Percentiles rank a stretch among this genome's conserved stretches.
Conservation (phyloP, 2,888 invertebrate species). For the Dinocampus coccinellae region DNA sequence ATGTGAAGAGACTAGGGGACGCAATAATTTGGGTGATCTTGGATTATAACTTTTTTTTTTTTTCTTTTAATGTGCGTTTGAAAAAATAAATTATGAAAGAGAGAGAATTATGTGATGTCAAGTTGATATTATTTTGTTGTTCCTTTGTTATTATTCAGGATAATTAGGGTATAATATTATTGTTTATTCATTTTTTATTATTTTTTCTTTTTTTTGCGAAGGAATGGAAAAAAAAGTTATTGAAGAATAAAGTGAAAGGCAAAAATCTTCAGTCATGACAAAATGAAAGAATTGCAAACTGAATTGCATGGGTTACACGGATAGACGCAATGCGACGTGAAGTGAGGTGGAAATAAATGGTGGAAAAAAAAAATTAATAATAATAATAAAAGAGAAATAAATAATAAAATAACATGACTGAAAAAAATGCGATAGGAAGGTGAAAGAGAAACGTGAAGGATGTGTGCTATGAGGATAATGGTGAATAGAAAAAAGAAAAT, state of each 20-base stretch:
- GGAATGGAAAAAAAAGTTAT: too few relatives aligned
- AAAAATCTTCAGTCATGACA: too few relatives aligned
- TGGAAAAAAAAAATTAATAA: background rate
- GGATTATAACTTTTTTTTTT: background rate
- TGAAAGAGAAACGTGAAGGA: conserved; percentile 14
- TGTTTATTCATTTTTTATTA: too few relatives aligned
- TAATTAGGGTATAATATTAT: too few relatives aligned
- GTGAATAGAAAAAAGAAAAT: conserved; percentile 17
- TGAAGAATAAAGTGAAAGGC: too few relatives aligned
- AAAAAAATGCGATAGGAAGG: conserved; percentile 31
- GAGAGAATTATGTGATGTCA: conserved; percentile 36
- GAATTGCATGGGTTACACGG: conserved; percentile 43
- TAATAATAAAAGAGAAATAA: too few relatives aligned
- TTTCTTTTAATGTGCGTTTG: too few relatives aligned
- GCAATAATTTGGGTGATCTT: conserved; percentile 5
- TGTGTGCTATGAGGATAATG: background rate
- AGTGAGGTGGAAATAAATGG: background rate
- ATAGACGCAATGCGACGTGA: conserved; percentile 31
- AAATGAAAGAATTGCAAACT: too few relatives aligned
- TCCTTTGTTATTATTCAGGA: too few relatives aligned
- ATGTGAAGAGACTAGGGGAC: background rate
- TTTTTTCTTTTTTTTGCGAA: too few relatives aligned
- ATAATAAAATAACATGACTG: too few relatives aligned
- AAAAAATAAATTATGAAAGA: background rate
- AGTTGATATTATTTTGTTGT: conserved; percentile 45